Evolutionary conservation across 1,140 invertebrate species (phyloP).

Genomic region (Zaprionus ghesquierei): DNA sequence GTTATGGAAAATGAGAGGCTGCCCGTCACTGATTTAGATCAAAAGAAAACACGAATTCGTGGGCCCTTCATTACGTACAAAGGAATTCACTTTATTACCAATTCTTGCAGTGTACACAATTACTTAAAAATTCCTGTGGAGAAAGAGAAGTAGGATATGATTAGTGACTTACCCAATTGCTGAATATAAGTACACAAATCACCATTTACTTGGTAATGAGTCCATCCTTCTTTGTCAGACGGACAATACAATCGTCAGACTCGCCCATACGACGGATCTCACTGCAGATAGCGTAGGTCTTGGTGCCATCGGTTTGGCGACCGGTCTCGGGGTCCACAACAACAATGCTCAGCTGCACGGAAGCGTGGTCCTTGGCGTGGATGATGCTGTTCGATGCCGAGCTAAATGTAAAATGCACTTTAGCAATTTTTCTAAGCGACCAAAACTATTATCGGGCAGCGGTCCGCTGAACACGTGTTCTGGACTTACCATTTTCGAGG

Average conservation of each 20-base stretch:
- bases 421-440: background rate
- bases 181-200: no score
- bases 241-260: constrained; percentile 97
- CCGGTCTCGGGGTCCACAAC: constrained; percentile 98
- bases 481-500: constrained; percentile 97
- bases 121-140: constrained; percentile 70
- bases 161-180: background rate
- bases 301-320: constrained; percentile 93
- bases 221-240: constrained; percentile 96
- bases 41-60: constrained; percentile 46
- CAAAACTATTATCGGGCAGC: background rate
- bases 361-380: constrained; percentile 99
- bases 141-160: background rate
- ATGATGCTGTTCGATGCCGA: constrained; percentile 99
- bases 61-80: constrained; percentile 65
- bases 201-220: constrained; percentile 90
- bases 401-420: constrained; percentile 85
- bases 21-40: no score
- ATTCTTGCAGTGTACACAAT: constrained; percentile 34
- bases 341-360: constrained; percentile 97
- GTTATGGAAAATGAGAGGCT: no score
- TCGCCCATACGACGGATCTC: constrained; percentile 98
- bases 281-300: constrained; percentile 98
- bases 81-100: constrained; percentile 78
- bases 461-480: constrained; percentile 68